A percentile compares a stretch with the other conserved stretches of the same genome.
phyloP scores from a whole-genome alignment of 1,140 invertebrate genomes.

The Drosophila santomea region DNA sequence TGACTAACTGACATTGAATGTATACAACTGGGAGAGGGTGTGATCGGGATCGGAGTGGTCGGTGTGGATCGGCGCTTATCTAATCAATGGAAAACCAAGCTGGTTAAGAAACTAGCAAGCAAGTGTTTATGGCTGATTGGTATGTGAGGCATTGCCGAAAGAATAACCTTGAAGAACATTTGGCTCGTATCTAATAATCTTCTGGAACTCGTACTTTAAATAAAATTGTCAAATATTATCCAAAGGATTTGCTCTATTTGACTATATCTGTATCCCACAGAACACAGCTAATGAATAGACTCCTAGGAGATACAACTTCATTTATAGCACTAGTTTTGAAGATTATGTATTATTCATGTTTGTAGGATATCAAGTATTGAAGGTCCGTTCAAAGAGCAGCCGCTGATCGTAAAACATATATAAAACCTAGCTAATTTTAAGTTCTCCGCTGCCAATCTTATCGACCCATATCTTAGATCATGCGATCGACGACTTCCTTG shows the following conservation, averaged over 20 bases:
- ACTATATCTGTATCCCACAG: too few relatives aligned
- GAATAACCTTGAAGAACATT: slow-evolving; percentile 26
- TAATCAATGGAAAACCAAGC: slow-evolving; percentile 56
- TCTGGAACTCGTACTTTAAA: too few relatives aligned
- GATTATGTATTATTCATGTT: neutral
- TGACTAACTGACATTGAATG: slow-evolving; percentile 50
- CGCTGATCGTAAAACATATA: slow-evolving; percentile 42
- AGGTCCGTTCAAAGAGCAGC: slow-evolving; percentile 45
- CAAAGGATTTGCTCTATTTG: too few relatives aligned
- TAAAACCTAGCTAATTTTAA: slow-evolving; percentile 25
- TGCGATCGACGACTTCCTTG: slow-evolving; percentile 46
- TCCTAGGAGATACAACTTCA: too few relatives aligned
- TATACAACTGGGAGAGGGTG: slow-evolving; percentile 15
- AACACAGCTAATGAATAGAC: neutral
- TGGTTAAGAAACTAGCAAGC: slow-evolving; percentile 51
- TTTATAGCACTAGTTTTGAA: neutral
- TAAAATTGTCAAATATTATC: too few relatives aligned
- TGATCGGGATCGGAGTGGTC: slow-evolving; percentile 6
- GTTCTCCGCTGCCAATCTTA: slow-evolving; percentile 36
- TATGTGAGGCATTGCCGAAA: slow-evolving; percentile 36
- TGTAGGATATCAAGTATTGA: neutral
- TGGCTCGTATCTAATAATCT: neutral
- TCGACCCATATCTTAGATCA: slow-evolving; percentile 55
- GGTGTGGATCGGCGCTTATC: slow-evolving; percentile 44
- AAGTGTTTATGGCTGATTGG: slow-evolving; percentile 51